Conservation (phyloP, 2,797 vertebrate genomes). For the Chrosomus eos region DNA sequence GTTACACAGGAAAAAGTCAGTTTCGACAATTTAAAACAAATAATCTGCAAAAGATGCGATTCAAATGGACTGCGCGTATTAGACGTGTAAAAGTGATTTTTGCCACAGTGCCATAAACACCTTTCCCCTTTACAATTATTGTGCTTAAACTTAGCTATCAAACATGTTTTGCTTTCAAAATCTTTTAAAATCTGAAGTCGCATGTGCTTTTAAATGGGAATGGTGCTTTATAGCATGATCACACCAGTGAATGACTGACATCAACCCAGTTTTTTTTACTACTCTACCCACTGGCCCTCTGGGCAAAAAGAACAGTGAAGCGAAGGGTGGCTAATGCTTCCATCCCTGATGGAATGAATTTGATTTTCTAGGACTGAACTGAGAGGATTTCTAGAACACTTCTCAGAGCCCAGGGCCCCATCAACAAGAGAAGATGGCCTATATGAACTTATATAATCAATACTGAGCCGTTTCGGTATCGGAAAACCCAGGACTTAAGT, state of each 20-base stretch:
- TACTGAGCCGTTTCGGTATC: conserved; percentile 5
- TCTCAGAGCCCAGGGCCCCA: conserved; percentile 7
- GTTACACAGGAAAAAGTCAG: neutral
- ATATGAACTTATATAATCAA: conserved; percentile 32
- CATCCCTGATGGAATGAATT: conserved; percentile 12
- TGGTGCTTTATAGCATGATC: neutral
- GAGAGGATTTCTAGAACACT: conserved; percentile 25
- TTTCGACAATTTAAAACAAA: neutral
- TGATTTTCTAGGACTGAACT: conserved; percentile 20
- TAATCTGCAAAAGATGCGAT: neutral
- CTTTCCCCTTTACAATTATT: neutral
- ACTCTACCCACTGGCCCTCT: neutral
- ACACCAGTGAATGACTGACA: neutral
- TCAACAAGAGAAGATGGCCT: neutral
- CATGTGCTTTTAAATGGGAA: neutral
- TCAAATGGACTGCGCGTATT: neutral
- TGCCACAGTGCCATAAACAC: neutral
- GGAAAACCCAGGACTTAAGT: conserved; percentile 11
- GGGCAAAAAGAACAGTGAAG: conserved; percentile 11
- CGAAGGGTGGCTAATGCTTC: conserved; percentile 1
- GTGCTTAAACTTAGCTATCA: neutral
- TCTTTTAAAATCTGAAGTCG: neutral
- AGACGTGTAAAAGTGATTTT: neutral
- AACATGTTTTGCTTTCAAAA: neutral
- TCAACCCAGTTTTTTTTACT: conserved; percentile 14